Conservation (phyloP, 2,113 vertebrate species). For the Todiramphus chloris region DNA sequence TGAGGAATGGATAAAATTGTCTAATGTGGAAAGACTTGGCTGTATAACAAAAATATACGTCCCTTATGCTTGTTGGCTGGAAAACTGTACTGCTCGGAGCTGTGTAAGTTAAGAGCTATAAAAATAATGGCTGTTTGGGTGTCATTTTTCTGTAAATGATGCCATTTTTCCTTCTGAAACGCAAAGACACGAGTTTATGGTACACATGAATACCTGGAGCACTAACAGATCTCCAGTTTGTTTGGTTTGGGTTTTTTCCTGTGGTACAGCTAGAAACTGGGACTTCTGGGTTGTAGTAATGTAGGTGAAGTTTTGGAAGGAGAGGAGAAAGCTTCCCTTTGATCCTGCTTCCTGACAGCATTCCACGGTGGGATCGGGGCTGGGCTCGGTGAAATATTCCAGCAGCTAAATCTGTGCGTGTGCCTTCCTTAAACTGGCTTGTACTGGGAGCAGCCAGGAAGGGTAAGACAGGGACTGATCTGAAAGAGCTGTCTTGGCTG, state of each 20-base stretch:
- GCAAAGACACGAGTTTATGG: rapidly evolving
- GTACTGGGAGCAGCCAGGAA: background rate
- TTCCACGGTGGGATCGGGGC: background rate
- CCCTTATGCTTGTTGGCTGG: background rate
- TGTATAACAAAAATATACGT: background rate
- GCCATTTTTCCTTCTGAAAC: background rate
- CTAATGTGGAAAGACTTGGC: background rate
- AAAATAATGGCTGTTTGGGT: background rate
- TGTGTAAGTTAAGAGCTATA: background rate
- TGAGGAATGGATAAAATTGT: background rate
- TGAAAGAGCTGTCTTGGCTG: background rate
- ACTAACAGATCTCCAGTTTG: background rate
- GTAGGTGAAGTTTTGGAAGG: background rate
- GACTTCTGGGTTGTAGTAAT: background rate
- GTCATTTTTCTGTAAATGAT: background rate
- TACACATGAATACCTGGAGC: background rate
- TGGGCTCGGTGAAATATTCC: background rate
- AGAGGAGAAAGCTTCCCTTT: background rate
- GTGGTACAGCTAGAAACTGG: background rate
- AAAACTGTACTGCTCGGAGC: background rate
- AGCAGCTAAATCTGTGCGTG: background rate
- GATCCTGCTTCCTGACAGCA: background rate
- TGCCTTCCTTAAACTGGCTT: background rate
- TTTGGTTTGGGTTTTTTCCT: rapidly evolving
- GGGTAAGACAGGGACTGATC: rapidly evolving